Evolutionary conservation across 2,797 vertebrate species (phyloP), one percentile per base, ranked within the genome.

Genomic region (Danio albolineatus): DNA sequence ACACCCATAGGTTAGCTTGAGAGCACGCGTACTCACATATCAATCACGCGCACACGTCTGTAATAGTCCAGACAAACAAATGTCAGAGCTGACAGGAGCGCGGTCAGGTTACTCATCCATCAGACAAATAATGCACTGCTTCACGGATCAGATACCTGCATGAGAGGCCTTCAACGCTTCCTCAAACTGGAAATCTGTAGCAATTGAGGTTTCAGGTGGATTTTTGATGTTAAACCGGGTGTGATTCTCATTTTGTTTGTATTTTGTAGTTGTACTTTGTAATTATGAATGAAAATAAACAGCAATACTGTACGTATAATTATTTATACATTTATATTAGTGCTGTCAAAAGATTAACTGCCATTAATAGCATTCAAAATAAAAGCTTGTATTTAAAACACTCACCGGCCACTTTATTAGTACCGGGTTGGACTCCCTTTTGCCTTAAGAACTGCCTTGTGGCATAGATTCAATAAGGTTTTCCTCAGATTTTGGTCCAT

Each of bases 101-200:
- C 62, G 46, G 67, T 54, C 38, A 54, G 39, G 67, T 72, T 62
- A 62, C 57, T 79, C 67, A 79, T 79, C 67, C 59, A 72, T 79
- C 59, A 79, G 39, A 72, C 46, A 62, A 60, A 62, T 76, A 76
- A 72, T 38, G 39, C 77, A 72, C 48, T 51, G 59, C 57, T 62
- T 64, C 59, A 64, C 57, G 38, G 46, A 79, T 72, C 77, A 62
- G 10, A 62, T 62, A 41, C 56, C 39, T 62, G 59, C 61, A 54
- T 14, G 38, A 79, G 13, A 69, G 67, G 5, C 44, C 12, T 77
- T 67, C 19, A 57, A 19, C 13, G 13, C 7, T 51, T 51, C 21
- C 12, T 39, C 56, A 39, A 59, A 57, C 36, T 8, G 8, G 7
- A 70, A 61, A 41, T 48, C 76, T 12, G 21, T 13, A 64, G 53